Base-by-base conservation (phyloP, 2,888 invertebrate species). In the Scaptomyza polygonia region DNA sequence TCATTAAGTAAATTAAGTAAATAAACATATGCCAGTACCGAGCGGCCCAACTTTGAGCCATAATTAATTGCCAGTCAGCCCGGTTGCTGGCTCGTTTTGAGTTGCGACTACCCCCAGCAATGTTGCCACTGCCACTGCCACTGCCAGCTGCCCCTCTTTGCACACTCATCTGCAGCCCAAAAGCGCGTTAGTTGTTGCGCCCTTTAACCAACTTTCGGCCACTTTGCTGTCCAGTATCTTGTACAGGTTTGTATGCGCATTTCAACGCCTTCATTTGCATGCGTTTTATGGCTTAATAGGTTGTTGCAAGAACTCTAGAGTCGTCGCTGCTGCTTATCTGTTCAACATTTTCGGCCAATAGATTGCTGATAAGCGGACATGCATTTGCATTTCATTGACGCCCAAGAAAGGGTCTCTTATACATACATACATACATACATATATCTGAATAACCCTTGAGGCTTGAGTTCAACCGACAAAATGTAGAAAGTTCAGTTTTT, bases 1-100 rank as follows among this genome's bases (percentile, higher is more conserved):
- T 88, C 81, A 89, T 88, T 88, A 89, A 88, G 89, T 88, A 88
- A 89, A 88, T 88, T 89, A 88, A 88, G 87, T 86, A 89, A 88
- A 86, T 86, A 88, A 88, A 88, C 88, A 89, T 86, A 89, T 88
- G 89, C 84, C 88, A 71, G 84, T n/a, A n/a, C n/a, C 57, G 63
- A 72, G 61, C 56, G 70, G 36, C 47, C 40, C 64, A 59, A 48
- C 64, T 61, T 66, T 66, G 61, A 62, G 67, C 74, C 86, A 74
- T 88, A 88, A 89, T 89, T 89, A 86, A 89, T 89, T 89, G 88
- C 75, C 77, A 87, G 86, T 85, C 82, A 85, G 85, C 81, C 87
- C 8, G 84, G 64, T 77, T 77, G 59, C 80, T 79, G 71, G 30
- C 30, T 32, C 9, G 30, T 32, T 32, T 11, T 32, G 63, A 79